Evolutionary conservation across 2,113 vertebrate genomes (phyloP).

Genomic region (Rostratula benghalensis): DNA sequence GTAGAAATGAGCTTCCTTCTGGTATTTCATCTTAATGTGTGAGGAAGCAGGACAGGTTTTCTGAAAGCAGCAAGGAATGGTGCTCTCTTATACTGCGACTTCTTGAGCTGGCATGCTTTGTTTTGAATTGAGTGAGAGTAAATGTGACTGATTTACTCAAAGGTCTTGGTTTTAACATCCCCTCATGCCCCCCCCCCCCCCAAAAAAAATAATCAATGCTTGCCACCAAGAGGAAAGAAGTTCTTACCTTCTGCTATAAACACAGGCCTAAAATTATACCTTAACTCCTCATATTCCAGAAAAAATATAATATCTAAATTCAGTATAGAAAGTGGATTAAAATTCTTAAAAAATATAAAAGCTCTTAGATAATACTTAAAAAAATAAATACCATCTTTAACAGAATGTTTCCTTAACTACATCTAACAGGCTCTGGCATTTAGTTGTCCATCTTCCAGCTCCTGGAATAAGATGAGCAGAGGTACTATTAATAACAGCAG

Average conservation of each 20-base stretch:
- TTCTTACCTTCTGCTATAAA: neutral
- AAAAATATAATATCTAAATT: neutral
- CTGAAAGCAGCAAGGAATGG: neutral
- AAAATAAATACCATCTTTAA: neutral
- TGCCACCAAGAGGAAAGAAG: neutral
- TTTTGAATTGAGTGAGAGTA: neutral
- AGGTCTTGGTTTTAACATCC: neutral
- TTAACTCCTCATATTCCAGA: neutral
- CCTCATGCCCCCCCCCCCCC: too few relatives aligned
- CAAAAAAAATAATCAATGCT: neutral
- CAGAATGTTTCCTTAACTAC: neutral
- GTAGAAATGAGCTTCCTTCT: neutral
- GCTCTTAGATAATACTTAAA: neutral
- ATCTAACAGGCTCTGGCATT: neutral
- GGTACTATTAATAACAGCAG: neutral
- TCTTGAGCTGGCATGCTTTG: neutral
- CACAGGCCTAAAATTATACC: neutral
- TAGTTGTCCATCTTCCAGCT: neutral
- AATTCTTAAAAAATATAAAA: neutral
- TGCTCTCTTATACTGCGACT: neutral
- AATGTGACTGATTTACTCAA: neutral
- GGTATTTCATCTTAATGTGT: neutral
- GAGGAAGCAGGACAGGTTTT: neutral
- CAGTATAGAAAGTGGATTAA: neutral
- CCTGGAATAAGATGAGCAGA: neutral